phyloP scores from a whole-genome alignment of 2,797 vertebrate species.

The Schizopygopsis malacanthus region DNA sequence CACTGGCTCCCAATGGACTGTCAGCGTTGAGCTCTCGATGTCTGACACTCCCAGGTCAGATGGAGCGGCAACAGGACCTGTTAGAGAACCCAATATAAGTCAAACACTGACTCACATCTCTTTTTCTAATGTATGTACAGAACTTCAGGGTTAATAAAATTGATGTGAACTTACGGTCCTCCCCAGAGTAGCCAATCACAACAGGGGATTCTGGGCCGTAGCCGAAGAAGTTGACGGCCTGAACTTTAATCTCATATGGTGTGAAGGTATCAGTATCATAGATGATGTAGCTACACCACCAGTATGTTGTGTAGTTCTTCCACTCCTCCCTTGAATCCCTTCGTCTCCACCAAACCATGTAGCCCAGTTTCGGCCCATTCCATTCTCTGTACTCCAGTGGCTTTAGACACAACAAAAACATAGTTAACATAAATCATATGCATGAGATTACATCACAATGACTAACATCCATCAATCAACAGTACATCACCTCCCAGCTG shows the following conservation, averaged over 20 bases:
- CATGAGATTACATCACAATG: not conserved
- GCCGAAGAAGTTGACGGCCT: slow-evolving; percentile 94
- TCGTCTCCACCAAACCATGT: slow-evolving; percentile 92
- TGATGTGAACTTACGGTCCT: slow-evolving; percentile 89
- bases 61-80: slow-evolving; percentile 91
- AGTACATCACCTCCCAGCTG: slow-evolving; percentile 88
- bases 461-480: not conserved
- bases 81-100: not conserved
- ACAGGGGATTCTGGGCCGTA: slow-evolving; percentile 89
- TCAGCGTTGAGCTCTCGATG: slow-evolving; percentile 89
- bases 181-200: slow-evolving; percentile 92
- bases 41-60: slow-evolving; percentile 89
- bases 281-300: slow-evolving; percentile 84
- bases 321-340: slow-evolving; percentile 90
- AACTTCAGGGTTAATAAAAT: not conserved
- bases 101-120: not conserved
- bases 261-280: slow-evolving; percentile 94
- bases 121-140: not conserved
- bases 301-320: slow-evolving; percentile 90
- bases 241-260: slow-evolving; percentile 94
- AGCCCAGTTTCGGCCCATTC: slow-evolving; percentile 92
- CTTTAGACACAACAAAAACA: slow-evolving; percentile 61
- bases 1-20: slow-evolving; percentile 90
- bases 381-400: slow-evolving; percentile 85
- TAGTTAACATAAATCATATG: not conserved